phyloP scores from a whole-genome alignment of 30 jellyfish, hydroid and myxozoan species.

The Rhopilema esculentum region DNA sequence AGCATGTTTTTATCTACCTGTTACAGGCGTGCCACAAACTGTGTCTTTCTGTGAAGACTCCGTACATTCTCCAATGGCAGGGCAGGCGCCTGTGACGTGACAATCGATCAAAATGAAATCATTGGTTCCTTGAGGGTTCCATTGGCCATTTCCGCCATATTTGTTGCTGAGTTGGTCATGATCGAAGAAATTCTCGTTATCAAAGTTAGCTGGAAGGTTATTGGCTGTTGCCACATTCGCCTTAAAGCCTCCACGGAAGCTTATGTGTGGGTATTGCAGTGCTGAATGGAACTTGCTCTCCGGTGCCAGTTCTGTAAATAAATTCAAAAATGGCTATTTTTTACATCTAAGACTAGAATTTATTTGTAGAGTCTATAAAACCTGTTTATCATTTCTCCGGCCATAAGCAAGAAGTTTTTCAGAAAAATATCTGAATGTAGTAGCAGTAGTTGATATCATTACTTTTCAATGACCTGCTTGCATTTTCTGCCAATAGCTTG shows the following conservation, averaged over 20 bases:
- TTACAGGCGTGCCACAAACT: constrained; percentile 36
- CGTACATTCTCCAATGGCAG: constrained; percentile 41
- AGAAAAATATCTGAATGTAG: too few relatives aligned
- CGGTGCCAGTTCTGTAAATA: constrained; percentile 19
- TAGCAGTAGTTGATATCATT: too few relatives aligned
- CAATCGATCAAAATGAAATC: constrained; percentile 36
- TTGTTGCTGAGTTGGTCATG: not conserved
- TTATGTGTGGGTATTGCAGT: constrained; percentile 60
- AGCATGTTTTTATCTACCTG: constrained; percentile 12
- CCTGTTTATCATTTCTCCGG: too few relatives aligned
- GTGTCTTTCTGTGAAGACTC: constrained; percentile 21
- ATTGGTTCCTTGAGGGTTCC: constrained; percentile 68
- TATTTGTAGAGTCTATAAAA: too few relatives aligned
- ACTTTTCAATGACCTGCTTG: too few relatives aligned
- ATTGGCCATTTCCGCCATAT: constrained; percentile 51
- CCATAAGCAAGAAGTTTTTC: too few relatives aligned
- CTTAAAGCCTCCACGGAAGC: constrained; percentile 48
- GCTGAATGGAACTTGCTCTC: constrained; percentile 16
- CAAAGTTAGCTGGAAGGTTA: constrained; percentile 10
- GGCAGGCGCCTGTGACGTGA: constrained; percentile 62
- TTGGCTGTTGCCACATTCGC: constrained; percentile 68
- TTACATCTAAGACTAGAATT: too few relatives aligned
- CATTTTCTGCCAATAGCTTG: too few relatives aligned
- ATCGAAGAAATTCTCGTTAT: constrained; percentile 32
- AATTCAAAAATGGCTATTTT: too few relatives aligned